phyloP scores from a whole-genome alignment of 1,140 invertebrate genomes.

The Rhizoglyphus robini region DNA sequence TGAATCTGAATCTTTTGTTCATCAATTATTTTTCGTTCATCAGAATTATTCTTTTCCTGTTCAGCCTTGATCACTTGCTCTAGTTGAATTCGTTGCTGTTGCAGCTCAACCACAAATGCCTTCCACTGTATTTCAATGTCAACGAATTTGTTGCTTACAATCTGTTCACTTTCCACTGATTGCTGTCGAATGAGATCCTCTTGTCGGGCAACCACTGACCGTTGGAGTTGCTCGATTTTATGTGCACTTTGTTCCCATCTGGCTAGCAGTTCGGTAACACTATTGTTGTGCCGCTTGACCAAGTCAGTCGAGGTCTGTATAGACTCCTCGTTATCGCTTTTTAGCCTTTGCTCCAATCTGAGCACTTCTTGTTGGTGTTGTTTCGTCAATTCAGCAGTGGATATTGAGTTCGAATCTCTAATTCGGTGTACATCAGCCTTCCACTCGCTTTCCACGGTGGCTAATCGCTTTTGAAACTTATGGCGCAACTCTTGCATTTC shows the following conservation, averaged over 20 bases:
- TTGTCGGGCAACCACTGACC: slow-evolving; percentile 10
- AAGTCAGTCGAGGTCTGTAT: neutral
- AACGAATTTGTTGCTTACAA: neutral
- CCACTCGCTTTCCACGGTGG: slow-evolving; percentile 17
- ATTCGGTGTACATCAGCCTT: slow-evolving; percentile 14
- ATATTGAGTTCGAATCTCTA: slow-evolving; percentile 1
- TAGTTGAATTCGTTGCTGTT: neutral
- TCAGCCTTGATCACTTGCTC: neutral
- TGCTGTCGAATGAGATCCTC: slow-evolving; percentile 18
- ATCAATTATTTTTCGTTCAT: neutral
- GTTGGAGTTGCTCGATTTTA: slow-evolving; percentile 19
- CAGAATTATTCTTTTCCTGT: neutral
- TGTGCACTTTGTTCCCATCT: slow-evolving; percentile 21
- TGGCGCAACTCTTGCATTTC: slow-evolving; percentile 3
- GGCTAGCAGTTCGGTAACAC: slow-evolving; percentile 6
- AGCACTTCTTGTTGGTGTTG: slow-evolving; percentile 18
- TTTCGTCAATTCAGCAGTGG: neutral
- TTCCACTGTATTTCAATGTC: slow-evolving; percentile 20
- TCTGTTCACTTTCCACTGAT: neutral
- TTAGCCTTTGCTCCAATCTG: slow-evolving; percentile 16
- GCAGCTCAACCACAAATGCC: slow-evolving; percentile 2
- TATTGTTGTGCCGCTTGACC: neutral
- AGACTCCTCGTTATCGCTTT: neutral
- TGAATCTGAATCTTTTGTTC: neutral
- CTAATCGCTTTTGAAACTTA: slow-evolving; percentile 15